Evolutionary conservation across 2,797 vertebrate species (phyloP).

Genomic region (Tarsius wallacei): DNA sequence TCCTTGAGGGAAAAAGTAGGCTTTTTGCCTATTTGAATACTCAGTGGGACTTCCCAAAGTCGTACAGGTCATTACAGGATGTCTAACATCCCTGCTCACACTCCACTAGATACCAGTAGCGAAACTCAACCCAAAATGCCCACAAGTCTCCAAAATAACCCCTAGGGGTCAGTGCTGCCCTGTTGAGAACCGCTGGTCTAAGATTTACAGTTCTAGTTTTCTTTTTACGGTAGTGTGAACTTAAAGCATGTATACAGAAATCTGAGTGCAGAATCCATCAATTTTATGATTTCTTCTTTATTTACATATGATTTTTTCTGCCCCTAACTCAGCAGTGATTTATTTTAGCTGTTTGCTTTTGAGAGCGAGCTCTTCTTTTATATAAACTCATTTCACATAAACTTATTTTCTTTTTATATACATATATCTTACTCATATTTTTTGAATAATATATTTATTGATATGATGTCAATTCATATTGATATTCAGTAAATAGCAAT

Average conservation of each 20-base stretch:
- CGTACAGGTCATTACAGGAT: not conserved
- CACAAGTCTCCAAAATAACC: constrained; percentile 23
- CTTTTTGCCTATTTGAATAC: not conserved
- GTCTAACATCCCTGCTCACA: not conserved
- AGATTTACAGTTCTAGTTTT: not conserved
- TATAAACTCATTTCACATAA: constrained; percentile 4
- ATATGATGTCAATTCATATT: too few relatives aligned
- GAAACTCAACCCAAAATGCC: not conserved
- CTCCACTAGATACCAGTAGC: not conserved
- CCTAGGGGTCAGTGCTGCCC: constrained; percentile 70
- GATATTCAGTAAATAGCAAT: too few relatives aligned
- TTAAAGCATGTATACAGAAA: constrained; percentile 14
- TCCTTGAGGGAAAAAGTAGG: not conserved
- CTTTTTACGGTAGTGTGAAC: not conserved
- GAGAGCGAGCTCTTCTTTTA: not conserved
- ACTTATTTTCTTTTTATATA: not conserved
- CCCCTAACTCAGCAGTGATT: not conserved
- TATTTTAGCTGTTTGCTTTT: constrained; percentile 16
- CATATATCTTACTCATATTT: too few relatives aligned
- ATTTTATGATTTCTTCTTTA: not conserved
- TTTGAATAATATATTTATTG: too few relatives aligned
- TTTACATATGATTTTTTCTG: not conserved
- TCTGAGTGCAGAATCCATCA: not conserved
- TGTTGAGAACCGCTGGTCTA: not conserved
- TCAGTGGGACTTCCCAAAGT: not conserved